Evolutionary conservation across 2,888 invertebrate genomes (phyloP), one percentile per base, ranked within the genome.

Genomic region (Perithous albicinctus): DNA sequence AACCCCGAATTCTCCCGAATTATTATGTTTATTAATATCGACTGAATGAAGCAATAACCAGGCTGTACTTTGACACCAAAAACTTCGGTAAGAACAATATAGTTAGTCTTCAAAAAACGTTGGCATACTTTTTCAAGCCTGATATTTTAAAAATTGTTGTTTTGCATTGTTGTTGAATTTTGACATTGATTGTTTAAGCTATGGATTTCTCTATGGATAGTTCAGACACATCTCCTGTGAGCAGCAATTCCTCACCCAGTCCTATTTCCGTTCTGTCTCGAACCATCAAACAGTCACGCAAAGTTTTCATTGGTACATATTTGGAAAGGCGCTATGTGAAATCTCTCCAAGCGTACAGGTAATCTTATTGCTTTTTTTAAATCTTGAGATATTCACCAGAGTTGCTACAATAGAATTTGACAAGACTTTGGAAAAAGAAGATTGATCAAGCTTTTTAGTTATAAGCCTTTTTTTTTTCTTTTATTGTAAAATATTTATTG

Each of bases 301-400:
- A 86, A 81, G 67, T 90, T 26, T 89, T 90, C 74, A 61, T 89
- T n/a, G 89, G 89, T n/a, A 85, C 82, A 63, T 90, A 87, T 74
- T 80, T 82, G 56, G 89, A 88, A 41, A 86, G 85, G 69, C 87
- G 88, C 26, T 89, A 89, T 56, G 88, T 90, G 7, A 81, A 86
- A 79, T 75, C 76, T 12, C 80, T 89, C 6, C 59, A 83, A 67
- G 78, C 77, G 0, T 90, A 89, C 78, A 88, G 88, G 89, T 90
- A 85, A 29, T 20, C 26, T 29, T 3, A 51, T 26, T 1, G 20
- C 5, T 38, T 6, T 23, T 8, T 35, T 35, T 15, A 10, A n/a
- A 76, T 77, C 75, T 84, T 67, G 78, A 82, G 56, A 73, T 75
- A 18, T 56, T 29, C 12, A 6, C 26, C 4, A 5, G n/a, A 4